Percentiles rank a stretch among this genome's conserved stretches.
These are phyloP conservation scores for Rhinolophus ferrumequinum DNA, from an alignment of 2,113 vertebrate genomes.

Conservation along the genomic window DNA sequence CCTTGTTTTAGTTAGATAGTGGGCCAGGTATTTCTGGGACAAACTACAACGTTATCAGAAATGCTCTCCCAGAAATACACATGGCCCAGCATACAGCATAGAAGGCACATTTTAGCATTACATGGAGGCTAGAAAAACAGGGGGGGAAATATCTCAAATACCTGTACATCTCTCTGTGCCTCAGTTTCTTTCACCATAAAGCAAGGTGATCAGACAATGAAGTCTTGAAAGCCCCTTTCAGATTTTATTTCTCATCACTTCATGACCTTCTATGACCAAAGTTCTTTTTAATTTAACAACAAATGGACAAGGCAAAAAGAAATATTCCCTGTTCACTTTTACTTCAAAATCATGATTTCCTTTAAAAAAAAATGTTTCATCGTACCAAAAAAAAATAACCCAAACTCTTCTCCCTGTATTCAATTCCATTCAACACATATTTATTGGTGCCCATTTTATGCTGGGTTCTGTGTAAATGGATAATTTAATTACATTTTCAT, in stretches of 20 bases:
- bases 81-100: neutral
- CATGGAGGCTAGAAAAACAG: neutral
- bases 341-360: neutral
- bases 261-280: neutral
- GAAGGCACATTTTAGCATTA: neutral
- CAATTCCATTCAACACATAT: neutral
- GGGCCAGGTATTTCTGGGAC: neutral
- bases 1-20: neutral
- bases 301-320: neutral
- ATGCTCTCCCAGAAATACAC: neutral
- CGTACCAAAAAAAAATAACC: neutral
- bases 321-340: neutral
- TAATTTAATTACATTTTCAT: neutral
- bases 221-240: neutral
- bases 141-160: neutral
- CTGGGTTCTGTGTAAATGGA: neutral
- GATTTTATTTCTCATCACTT: neutral
- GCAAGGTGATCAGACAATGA: neutral
- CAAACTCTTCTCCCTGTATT: neutral
- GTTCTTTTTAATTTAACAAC: neutral
- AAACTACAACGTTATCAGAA: neutral
- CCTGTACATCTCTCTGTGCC: neutral
- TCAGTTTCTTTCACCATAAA: neutral
- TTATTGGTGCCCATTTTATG: neutral
- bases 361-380: neutral